Percentiles rank a stretch among this genome's conserved stretches.
Conservation (phyloP, 1,140 invertebrate genomes). For the Heliconius congener region DNA sequence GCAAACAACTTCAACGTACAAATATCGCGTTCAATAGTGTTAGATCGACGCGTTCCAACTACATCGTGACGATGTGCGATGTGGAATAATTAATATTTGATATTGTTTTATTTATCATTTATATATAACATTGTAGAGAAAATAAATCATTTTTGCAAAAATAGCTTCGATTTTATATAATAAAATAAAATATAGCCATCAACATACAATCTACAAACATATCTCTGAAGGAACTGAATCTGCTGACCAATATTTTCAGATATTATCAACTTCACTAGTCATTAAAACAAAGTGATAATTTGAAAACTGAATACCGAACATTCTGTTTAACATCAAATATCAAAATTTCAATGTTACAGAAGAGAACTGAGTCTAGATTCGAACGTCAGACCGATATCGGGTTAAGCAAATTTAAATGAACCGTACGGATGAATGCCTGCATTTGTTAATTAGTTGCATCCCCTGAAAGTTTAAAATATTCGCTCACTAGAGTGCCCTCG, state of each 20-base stretch:
- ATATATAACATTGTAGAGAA: too few species aligned
- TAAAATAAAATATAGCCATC: too few species aligned
- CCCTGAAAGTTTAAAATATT: conserved; percentile 38
- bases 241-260: background rate
- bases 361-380: background rate
- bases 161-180: too few species aligned
- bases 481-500: conserved; percentile 29
- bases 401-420: conserved; percentile 33
- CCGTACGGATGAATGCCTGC: conserved; percentile 25
- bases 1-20: too few species aligned
- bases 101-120: too few species aligned
- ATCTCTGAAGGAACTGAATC: too few species aligned
- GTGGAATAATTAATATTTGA: too few species aligned
- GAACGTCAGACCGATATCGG: conserved; percentile 26
- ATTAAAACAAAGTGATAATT: background rate
- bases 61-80: too few species aligned
- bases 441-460: conserved; percentile 39
- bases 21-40: too few species aligned
- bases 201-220: too few species aligned
- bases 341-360: conserved; percentile 2
- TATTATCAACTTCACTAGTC: background rate
- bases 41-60: too few species aligned
- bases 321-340: background rate
- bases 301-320: background rate
- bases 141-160: too few species aligned